phyloP scores from a whole-genome alignment of 2,888 invertebrate species.

The Mystacides longicornis region DNA sequence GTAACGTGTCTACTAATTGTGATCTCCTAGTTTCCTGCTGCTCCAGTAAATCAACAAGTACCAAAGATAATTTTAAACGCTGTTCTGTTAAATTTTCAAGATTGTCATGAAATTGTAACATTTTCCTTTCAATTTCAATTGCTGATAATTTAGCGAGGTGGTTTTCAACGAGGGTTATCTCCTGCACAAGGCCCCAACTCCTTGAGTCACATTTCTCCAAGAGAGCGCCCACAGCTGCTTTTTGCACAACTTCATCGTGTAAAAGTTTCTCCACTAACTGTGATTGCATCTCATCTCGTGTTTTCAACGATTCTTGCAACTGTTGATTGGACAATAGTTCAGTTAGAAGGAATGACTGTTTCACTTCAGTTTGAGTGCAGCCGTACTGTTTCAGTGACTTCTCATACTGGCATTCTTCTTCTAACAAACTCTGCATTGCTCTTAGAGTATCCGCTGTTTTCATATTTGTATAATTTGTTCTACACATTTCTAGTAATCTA shows the following conservation, averaged over 20 bases:
- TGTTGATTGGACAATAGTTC: constrained; percentile 57
- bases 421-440: constrained; percentile 63
- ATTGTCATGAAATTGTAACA: constrained; percentile 58
- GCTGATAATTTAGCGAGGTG: constrained; percentile 64
- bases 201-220: constrained; percentile 67
- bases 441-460: constrained; percentile 61
- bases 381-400: constrained; percentile 56
- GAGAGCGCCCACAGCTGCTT: constrained; percentile 62
- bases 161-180: constrained; percentile 63
- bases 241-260: constrained; percentile 64
- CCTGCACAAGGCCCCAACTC: constrained; percentile 69
- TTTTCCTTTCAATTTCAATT: constrained; percentile 65
- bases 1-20: constrained; percentile 59
- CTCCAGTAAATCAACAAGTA: constrained; percentile 60
- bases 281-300: constrained; percentile 55
- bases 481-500: constrained; percentile 52
- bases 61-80: constrained; percentile 56
- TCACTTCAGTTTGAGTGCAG: constrained; percentile 56
- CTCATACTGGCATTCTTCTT: constrained; percentile 56
- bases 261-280: constrained; percentile 54
- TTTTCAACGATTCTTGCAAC: constrained; percentile 51
- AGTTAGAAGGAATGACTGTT: constrained; percentile 49
- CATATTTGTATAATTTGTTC: constrained; percentile 50
- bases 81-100: constrained; percentile 64
- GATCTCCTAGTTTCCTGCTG: constrained; percentile 60